Evolutionary conservation across 37 sponge, comb jelly and placozoan species (phyloP).

Genomic region (Agelas oroides): DNA sequence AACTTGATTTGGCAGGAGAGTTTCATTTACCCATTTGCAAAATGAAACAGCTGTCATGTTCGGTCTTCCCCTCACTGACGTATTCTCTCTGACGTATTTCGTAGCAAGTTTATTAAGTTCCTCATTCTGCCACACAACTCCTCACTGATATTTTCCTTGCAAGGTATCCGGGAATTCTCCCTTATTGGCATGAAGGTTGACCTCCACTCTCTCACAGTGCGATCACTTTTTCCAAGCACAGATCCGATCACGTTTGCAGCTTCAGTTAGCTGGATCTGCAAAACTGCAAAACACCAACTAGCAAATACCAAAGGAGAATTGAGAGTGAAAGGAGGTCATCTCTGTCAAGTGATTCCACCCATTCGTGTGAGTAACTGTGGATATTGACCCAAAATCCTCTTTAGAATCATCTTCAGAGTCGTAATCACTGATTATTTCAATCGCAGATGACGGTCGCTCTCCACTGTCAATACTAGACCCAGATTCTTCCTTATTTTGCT

Average conservation of each 20-base stretch:
- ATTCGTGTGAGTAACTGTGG: not conserved
- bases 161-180: constrained; percentile 36
- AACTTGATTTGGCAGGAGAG: constrained; percentile 17
- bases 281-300: not conserved
- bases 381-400: too few species aligned
- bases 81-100: constrained; percentile 25
- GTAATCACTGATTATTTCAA: too few species aligned
- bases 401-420: too few species aligned
- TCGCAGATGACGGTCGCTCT: too few species aligned
- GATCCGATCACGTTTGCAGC: not conserved
- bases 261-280: not conserved
- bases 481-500: too few species aligned
- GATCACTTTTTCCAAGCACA: not conserved
- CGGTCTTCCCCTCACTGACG: constrained; percentile 10
- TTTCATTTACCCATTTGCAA: constrained; percentile 24
- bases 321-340: constrained; percentile 12
- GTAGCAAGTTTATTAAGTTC: constrained; percentile 14
- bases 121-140: constrained; percentile 37
- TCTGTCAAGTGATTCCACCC: constrained; percentile 14
- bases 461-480: too few species aligned
- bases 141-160: constrained; percentile 44
- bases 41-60: constrained; percentile 27
- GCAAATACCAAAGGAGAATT: constrained; percentile 9
- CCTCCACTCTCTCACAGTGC: constrained; percentile 37
- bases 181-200: not conserved